A percentile compares a stretch with the other conserved stretches of the same genome.
These are phyloP conservation scores for Heliothis virescens DNA, from an alignment of 1,140 invertebrate species.

Conservation along the genomic window DNA sequence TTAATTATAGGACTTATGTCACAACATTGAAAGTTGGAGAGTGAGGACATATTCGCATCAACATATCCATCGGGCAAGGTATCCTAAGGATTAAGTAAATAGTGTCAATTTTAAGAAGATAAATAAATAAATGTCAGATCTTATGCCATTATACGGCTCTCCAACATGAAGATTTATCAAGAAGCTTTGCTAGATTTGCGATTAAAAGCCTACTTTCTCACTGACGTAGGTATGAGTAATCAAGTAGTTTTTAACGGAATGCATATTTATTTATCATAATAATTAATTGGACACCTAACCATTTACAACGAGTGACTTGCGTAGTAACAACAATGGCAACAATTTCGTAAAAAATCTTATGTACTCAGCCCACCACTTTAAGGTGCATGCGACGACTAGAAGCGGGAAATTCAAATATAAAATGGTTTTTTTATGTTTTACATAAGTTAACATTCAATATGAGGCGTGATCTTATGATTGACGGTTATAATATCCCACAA, in stretches of 20 bases:
- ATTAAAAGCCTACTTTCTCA: neutral
- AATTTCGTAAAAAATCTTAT: neutral
- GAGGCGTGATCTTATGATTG: too few species aligned
- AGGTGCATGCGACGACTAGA: too few species aligned
- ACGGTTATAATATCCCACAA: too few species aligned
- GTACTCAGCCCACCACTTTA: slow-evolving; percentile 12
- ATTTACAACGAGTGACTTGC: slow-evolving; percentile 15
- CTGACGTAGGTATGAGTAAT: neutral
- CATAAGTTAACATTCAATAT: too few species aligned
- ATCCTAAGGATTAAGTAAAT: neutral
- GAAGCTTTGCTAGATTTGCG: neutral
- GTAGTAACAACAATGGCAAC: neutral
- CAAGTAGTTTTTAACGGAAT: neutral
- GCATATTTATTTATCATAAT: neutral
- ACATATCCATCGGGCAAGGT: too few species aligned
- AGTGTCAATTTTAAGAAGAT: neutral
- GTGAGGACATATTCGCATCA: too few species aligned
- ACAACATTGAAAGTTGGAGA: too few species aligned
- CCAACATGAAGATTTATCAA: neutral
- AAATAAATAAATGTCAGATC: neutral
- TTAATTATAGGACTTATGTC: too few species aligned
- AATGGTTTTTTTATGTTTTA: too few species aligned
- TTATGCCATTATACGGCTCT: too few species aligned
- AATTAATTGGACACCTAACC: neutral
- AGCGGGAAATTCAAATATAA: too few species aligned